Conservation (phyloP, 2,113 vertebrate genomes). For the Rafetus swinhoei region DNA sequence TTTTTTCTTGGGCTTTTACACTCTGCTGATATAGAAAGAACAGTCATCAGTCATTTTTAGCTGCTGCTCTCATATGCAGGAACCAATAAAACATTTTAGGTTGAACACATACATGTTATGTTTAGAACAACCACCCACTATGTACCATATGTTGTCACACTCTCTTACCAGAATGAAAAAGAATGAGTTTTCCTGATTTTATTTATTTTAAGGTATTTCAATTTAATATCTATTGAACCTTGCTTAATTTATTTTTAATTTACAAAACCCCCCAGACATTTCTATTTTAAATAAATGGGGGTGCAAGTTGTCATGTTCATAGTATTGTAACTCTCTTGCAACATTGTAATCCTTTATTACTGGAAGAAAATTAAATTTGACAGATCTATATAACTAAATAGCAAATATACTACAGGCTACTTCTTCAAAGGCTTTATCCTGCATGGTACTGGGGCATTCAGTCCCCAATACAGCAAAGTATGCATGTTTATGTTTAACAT, state of each 20-base stretch:
- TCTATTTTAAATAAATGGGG: constrained; percentile 10
- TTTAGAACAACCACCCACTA: constrained; percentile 61
- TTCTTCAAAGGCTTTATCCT: neutral
- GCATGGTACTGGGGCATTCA: neutral
- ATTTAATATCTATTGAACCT: constrained; percentile 12
- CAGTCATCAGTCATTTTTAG: constrained; percentile 55
- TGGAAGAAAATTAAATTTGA: neutral
- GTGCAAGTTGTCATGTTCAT: neutral
- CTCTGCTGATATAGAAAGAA: constrained; percentile 59
- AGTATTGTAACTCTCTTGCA: neutral
- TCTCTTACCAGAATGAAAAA: constrained; percentile 51
- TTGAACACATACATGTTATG: constrained; percentile 50
- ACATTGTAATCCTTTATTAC: neutral
- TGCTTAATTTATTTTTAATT: constrained; percentile 30
- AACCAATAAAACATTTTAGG: constrained; percentile 58
- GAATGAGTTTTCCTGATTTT: constrained; percentile 36
- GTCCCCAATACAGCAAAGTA: neutral
- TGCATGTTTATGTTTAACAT: neutral
- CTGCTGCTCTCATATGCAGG: constrained; percentile 52
- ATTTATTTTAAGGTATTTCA: constrained; percentile 54
- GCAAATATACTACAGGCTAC: neutral
- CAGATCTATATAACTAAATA: neutral
- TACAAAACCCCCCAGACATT: neutral
- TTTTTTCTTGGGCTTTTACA: constrained; percentile 48
- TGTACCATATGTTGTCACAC: constrained; percentile 61